phyloP scores from a whole-genome alignment of 2,113 vertebrate genomes.

The Pteropus alecto region DNA sequence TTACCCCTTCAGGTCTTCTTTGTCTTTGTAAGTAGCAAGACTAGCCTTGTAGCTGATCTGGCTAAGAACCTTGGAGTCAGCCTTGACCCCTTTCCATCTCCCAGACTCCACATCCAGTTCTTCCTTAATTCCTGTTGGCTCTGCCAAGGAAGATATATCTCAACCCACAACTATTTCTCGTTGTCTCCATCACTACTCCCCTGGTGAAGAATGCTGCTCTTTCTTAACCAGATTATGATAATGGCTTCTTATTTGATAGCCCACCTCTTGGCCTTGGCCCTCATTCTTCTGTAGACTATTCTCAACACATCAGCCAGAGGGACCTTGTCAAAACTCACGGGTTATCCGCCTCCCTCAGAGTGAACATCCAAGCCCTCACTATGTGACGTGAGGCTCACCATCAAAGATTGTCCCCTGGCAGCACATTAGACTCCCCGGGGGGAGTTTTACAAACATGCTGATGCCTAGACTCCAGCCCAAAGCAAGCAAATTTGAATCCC shows the following conservation, averaged over 20 bases:
- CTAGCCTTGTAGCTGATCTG: neutral
- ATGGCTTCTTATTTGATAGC: neutral
- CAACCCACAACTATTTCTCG: neutral
- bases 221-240: neutral
- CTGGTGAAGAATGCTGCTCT: neutral
- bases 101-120: neutral
- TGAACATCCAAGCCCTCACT: neutral
- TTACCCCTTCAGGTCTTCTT: neutral
- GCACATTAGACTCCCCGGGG: neutral
- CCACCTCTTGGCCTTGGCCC: neutral
- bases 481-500: neutral
- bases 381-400: neutral
- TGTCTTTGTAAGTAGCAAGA: neutral
- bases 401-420: neutral
- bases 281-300: neutral
- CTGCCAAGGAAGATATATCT: too few relatives aligned
- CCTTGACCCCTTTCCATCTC: neutral
- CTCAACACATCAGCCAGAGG: neutral
- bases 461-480: neutral
- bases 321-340: neutral
- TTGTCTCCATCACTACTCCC: neutral
- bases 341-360: neutral
- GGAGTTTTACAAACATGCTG: neutral
- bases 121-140: neutral
- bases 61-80: neutral